Conservation (phyloP, 2,888 invertebrate genomes). For the Rhamnusium bicolor region DNA sequence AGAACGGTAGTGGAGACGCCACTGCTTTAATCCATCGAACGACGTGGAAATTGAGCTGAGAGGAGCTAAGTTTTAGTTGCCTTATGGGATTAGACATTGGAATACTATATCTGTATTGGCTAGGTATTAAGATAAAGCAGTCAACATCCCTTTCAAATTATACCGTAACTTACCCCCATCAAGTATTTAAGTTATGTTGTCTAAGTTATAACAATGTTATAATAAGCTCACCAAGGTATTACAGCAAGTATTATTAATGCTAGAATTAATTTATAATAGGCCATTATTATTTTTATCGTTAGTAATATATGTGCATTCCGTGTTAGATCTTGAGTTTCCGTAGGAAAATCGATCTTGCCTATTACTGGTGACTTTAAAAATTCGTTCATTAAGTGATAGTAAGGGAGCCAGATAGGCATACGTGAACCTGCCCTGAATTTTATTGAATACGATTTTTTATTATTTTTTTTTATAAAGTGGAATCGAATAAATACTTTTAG, state of each 20-base stretch:
- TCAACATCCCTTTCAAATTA: not conserved
- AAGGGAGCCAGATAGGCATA: no score
- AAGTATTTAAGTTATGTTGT: not conserved
- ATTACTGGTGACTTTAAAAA: no score
- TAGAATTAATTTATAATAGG: not conserved
- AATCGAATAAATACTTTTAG: no score
- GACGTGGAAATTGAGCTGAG: not conserved
- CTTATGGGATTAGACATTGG: conserved; percentile 10
- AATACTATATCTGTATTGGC: conserved; percentile 4
- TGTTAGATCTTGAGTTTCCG: no score
- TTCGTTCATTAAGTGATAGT: no score
- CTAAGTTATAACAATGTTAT: not conserved
- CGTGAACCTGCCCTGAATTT: no score
- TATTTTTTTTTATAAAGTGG: no score
- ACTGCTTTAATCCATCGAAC: not conserved
- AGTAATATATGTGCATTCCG: no score
- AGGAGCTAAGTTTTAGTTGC: conserved; percentile 1
- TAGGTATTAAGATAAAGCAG: conserved; percentile 12
- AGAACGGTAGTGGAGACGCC: not conserved
- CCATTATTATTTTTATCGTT: no score
- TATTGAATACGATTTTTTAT: no score
- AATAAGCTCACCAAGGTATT: not conserved
- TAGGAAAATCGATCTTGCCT: no score
- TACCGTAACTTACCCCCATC: not conserved
- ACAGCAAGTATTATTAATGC: not conserved